Percentiles rank a stretch among this genome's conserved stretches.
phyloP scores from a whole-genome alignment of 2,888 invertebrate species.

The Oithona nana region DNA sequence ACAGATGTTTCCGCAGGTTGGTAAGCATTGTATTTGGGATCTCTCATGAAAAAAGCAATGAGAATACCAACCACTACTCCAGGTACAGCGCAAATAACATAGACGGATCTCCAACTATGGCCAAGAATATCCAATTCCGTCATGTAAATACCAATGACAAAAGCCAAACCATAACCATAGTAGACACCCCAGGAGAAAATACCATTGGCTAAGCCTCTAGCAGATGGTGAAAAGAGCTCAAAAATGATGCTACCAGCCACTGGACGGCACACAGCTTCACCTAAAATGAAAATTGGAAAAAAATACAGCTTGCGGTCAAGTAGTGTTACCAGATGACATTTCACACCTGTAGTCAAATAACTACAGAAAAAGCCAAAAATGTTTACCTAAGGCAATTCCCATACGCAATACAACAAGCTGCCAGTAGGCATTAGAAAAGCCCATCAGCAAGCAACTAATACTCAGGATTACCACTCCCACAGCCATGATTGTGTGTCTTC shows the following conservation, averaged over 20 bases:
- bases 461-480: constrained; percentile 18
- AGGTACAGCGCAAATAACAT: background rate
- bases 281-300: background rate
- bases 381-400: constrained; percentile 60
- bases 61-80: constrained; percentile 41
- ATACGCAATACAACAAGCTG: constrained; percentile 66
- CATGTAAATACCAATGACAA: constrained; percentile 29
- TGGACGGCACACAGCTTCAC: background rate
- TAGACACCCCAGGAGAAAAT: constrained; percentile 31
- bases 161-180: constrained; percentile 30
- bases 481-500: background rate
- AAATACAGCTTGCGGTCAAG: background rate
- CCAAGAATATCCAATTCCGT: background rate
- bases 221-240: background rate
- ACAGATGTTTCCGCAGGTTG: no score
- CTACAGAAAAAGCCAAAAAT: background rate
- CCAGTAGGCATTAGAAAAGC: constrained; percentile 67
- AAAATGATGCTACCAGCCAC: background rate
- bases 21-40: constrained; percentile 51
- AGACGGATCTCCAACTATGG: constrained; percentile 18
- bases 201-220: constrained; percentile 27
- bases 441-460: constrained; percentile 41
- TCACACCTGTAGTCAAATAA: background rate
- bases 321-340: background rate
- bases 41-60: constrained; percentile 51